Base-by-base conservation (phyloP, 2,113 vertebrate genomes). In the Thinocorus orbignyianus region DNA sequence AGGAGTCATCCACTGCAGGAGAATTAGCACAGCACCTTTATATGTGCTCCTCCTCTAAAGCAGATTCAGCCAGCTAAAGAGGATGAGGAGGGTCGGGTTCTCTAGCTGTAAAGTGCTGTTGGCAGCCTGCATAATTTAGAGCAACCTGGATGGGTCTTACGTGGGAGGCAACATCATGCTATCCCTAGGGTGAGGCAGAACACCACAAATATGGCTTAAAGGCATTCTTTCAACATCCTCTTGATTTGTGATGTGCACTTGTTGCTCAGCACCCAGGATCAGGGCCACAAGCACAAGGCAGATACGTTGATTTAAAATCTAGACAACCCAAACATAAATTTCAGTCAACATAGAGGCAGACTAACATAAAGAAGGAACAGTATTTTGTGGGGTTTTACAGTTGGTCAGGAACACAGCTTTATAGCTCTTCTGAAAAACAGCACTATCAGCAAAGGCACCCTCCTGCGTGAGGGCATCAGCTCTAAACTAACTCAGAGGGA, bases 401-500 rank as follows among this genome's bases (percentile, higher is more conserved):
- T 3, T 78, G 94, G 68, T 81, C 86, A 96, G 88, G 76, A 96
- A 49, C 80, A 93, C 65, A 28, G 84, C 35, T 78, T 95, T 94
- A 96, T 33, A 88, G 76, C 51, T 94, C 25, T 79, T 86, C 66
- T 88, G 88, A 68, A 96, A 90, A 97, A 83, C 35, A 90, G 82
- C 88, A 60, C 39, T 64, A 77, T 95, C 96, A 97, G 92, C 95
- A 95, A 83, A 96, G 77, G 82, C 95, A 92, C 70, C 94, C 90
- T 73, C 79, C 71, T 88, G 92, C 4, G 90, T 60, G 51, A 95
- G 95, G 93, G 88, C 92, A 95, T 93, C 90, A 80, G 95, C 80
- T 95, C 90, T 95, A 95, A 92, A 96, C 93, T 85, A 92, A 96
- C 92, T 94, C 71, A 68, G 92, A 86, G 79, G 83, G 92, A 97